Base-by-base conservation (phyloP, 2,888 invertebrate genomes). In the Acronicta aceris region DNA sequence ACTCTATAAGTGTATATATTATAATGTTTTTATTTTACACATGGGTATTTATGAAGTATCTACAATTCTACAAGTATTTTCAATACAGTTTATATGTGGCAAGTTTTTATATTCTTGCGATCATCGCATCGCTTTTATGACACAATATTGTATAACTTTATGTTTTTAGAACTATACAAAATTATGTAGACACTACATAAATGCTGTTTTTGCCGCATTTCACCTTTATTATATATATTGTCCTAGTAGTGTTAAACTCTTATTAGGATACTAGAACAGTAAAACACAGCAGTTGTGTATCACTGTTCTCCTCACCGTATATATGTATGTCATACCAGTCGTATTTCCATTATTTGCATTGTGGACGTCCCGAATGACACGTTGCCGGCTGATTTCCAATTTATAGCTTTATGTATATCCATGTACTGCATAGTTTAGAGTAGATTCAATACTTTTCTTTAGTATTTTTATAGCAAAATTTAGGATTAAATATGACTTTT, bases 351-450 rank as follows among this genome's bases (percentile, higher is more conserved):
- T 55, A 38, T 72, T 16, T 59, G 77, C 66, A 76, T 70, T 63
- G 43, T 67, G 57, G 67, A 50, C 58, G 68, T 54, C 49, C n/a
- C 25, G 54, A 43, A 68, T 63, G 60, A 50, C 48, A 30, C 48
- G 74, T 62, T 77, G 76, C 63, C 75, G 76, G 76, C 71, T 68
- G 67, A 77, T 68, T 51, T 41, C 48, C 65, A 57, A 25, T 56
- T 61, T 45, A 50, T 50, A 10, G 53, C 62, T 76, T n/a, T 54
- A 59, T 60, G 47, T 75, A 57, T 40, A 12, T 30, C 57, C 60
- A 59, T 50, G 48, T 76, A 72, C 43, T 57, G 54, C 46, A 40
- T 62, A 67, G 67, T 16, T 58, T 62, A 63, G 42, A 58, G 33
- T 70, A 66, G 69, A 57, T 66, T 60, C 61, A 53, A 9, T 70